Evolutionary conservation across 2,888 invertebrate genomes (phyloP).

Genomic region (Monopis laevigella): DNA sequence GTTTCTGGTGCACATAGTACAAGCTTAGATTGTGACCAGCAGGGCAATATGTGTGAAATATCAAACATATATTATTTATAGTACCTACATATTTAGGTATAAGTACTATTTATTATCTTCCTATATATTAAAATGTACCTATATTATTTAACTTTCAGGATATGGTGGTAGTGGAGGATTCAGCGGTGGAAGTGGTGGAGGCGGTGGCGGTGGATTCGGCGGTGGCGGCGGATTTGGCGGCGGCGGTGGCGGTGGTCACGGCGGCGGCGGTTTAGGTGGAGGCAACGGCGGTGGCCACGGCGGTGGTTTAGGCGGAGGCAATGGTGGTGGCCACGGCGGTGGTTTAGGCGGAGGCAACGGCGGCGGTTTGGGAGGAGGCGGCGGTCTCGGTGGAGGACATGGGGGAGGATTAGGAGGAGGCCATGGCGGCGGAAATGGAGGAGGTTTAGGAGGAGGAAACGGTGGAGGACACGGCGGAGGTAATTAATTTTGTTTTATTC

Average conservation of each 20-base stretch:
- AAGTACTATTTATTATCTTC: too few species aligned
- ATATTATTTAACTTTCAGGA: conserved; percentile 20
- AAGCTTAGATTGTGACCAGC: too few species aligned
- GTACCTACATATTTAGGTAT: too few species aligned
- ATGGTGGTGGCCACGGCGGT: conserved; percentile 11
- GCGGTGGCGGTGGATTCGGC: conserved; percentile 17
- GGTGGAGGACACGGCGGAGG: conserved; percentile 22
- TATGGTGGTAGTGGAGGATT: conserved; percentile 18
- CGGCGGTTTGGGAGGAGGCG: conserved; percentile 11
- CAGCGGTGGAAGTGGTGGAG: conserved; percentile 17
- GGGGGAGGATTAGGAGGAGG: conserved; percentile 14
- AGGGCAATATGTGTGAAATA: too few species aligned
- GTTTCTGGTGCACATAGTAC: too few species aligned
- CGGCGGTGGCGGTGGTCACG: conserved; percentile 20
- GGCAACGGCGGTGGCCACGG: conserved; percentile 17
- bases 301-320: conserved; percentile 10
- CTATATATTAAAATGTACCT: neutral
- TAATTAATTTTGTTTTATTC: too few species aligned
- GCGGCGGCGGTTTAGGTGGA: conserved; percentile 14
- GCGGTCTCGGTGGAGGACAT: conserved; percentile 17
- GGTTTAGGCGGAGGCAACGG: conserved; percentile 11
- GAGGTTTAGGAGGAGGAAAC: conserved; percentile 10
- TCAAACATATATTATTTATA: too few species aligned
- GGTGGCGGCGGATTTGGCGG: conserved; percentile 6
- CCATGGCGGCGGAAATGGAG: conserved; percentile 14